These are phyloP conservation scores for Nematopogon swammerdamellus DNA, from an alignment of 2,888 invertebrate genomes.

Conservation along the genomic window DNA sequence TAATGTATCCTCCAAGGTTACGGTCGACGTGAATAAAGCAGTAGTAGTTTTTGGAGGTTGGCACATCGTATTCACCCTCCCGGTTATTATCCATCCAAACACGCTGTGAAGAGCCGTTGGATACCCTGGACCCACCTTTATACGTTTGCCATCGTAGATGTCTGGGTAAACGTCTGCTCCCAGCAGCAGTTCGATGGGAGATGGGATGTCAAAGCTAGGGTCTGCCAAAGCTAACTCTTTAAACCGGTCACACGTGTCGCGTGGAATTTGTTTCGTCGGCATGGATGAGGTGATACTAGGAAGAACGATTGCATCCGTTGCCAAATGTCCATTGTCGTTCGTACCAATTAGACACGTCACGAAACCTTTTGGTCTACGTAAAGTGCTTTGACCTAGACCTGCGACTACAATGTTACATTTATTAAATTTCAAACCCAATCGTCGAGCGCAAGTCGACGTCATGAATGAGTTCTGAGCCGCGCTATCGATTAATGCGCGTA, in stretches of 20 bases:
- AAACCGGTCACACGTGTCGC: neutral
- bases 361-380: neutral
- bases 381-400: neutral
- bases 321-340: neutral
- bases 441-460: neutral
- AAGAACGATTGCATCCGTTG: neutral
- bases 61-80: neutral
- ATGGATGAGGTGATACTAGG: neutral
- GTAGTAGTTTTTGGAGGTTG: neutral
- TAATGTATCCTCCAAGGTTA: neutral
- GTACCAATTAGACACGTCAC: neutral
- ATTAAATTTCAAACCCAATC: neutral
- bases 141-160: neutral
- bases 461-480: neutral
- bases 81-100: neutral
- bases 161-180: neutral
- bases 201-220: neutral
- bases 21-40: neutral
- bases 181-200: neutral
- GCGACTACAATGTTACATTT: neutral
- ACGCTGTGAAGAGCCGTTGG: neutral
- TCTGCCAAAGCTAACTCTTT: neutral
- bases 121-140: neutral
- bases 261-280: neutral
- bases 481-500: neutral